Conservation (phyloP, 2,113 vertebrate genomes). For the Tupaia tana region DNA sequence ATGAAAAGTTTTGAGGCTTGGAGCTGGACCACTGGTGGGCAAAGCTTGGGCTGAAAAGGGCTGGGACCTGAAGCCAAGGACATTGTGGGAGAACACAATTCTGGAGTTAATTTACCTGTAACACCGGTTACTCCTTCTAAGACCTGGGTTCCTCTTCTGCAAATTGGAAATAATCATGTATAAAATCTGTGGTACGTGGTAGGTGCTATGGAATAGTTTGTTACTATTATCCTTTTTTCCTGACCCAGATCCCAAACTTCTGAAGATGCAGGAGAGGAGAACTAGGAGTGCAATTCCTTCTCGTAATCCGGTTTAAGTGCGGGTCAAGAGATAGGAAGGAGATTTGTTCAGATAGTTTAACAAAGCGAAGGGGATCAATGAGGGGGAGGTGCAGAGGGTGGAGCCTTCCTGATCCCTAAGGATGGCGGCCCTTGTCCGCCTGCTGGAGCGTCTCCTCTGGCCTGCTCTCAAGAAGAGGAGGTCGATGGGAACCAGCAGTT, state of each 20-base stretch:
- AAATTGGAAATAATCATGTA: background rate
- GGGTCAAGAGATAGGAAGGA: conserved; percentile 57
- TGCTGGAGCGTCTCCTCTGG: conserved; percentile 35
- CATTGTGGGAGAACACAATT: background rate
- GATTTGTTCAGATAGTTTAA: conserved; percentile 54
- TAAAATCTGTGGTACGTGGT: background rate
- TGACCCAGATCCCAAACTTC: background rate
- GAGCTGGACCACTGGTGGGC: background rate
- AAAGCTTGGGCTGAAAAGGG: background rate
- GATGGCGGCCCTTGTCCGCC: conserved; percentile 31
- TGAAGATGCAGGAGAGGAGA: background rate
- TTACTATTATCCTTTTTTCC: background rate
- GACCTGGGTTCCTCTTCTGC: conserved; percentile 40
- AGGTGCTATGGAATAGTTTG: background rate
- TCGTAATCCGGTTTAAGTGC: background rate
- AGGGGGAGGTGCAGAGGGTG: background rate
- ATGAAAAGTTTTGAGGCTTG: conserved; percentile 25
- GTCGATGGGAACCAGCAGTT: too few species aligned
- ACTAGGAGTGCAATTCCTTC: background rate
- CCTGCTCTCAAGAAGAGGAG: background rate
- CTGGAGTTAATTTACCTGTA: background rate
- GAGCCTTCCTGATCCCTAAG: conserved; percentile 14
- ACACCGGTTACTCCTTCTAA: background rate
- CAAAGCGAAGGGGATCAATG: conserved; percentile 50
- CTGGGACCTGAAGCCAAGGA: background rate